Percentiles rank a stretch among this genome's conserved stretches.
Conservation (phyloP, 2,113 vertebrate species). For the Microtus montanus region DNA sequence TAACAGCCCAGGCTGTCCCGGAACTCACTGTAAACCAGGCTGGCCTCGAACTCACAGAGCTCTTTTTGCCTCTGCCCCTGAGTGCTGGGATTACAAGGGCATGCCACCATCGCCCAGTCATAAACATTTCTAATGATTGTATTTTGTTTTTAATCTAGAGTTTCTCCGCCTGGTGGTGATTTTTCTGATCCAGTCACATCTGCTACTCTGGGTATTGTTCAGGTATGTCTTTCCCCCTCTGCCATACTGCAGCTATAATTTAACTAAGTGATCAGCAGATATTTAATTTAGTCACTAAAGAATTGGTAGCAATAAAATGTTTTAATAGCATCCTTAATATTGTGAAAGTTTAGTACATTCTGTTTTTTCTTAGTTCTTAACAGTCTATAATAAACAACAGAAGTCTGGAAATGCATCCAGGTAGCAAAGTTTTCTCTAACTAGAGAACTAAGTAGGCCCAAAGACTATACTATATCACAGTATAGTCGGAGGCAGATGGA, state of each 20-base stretch:
- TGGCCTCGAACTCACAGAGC: background rate
- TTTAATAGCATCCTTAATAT: constrained; percentile 19
- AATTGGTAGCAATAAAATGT: background rate
- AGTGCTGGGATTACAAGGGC: background rate
- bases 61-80: background rate
- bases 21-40: background rate
- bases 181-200: constrained; percentile 99
- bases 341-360: background rate
- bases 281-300: constrained; percentile 34
- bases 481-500: background rate
- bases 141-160: constrained; percentile 84
- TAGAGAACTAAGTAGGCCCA: background rate
- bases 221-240: constrained; percentile 80
- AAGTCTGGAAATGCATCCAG: background rate
- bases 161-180: constrained; percentile 98
- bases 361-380: constrained; percentile 28
- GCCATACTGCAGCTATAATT: background rate
- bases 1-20: background rate
- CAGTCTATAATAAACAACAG: constrained; percentile 34
- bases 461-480: background rate
- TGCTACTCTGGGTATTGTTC: constrained; percentile 97
- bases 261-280: background rate
- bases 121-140: constrained; percentile 43
- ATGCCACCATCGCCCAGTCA: background rate
- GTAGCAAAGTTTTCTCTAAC: constrained; percentile 17